Percentiles rank a stretch among this genome's conserved stretches.
These are phyloP conservation scores for Anseranas semipalmata DNA, from an alignment of 2,113 vertebrate genomes.

Conservation along the genomic window DNA sequence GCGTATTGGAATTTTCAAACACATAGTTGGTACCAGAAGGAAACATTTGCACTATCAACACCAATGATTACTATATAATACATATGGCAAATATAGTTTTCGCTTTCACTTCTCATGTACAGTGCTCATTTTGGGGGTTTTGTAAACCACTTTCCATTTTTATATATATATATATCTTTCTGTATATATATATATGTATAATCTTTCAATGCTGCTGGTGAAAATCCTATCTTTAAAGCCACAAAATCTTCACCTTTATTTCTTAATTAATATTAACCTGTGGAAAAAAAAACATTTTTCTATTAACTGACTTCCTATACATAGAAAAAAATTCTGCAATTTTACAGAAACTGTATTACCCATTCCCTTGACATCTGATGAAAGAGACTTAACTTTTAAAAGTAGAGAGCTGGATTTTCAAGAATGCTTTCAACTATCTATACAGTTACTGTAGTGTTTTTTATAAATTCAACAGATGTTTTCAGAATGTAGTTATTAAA, in stretches of 20 bases:
- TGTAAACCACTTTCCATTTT: slow-evolving; percentile 75
- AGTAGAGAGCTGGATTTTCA: slow-evolving; percentile 80
- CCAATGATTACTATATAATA: slow-evolving; percentile 82
- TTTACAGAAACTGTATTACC: slow-evolving; percentile 79
- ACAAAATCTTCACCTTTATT: slow-evolving; percentile 77
- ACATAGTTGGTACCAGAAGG: slow-evolving; percentile 79
- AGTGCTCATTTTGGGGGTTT: slow-evolving; percentile 71
- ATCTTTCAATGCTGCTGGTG: slow-evolving; percentile 76
- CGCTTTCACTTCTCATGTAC: slow-evolving; percentile 72
- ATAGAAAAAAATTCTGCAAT: slow-evolving; percentile 79
- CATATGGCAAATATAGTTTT: slow-evolving; percentile 80
- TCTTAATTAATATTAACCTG: slow-evolving; percentile 72
- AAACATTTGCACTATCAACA: slow-evolving; percentile 82
- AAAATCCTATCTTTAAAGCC: slow-evolving; percentile 75
- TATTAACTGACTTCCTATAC: slow-evolving; percentile 80
- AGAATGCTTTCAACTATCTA: slow-evolving; percentile 80
- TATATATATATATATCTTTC: slow-evolving; percentile 67
- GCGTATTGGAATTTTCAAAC: slow-evolving; percentile 77
- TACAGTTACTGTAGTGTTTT: slow-evolving; percentile 75
- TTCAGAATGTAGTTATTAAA: slow-evolving; percentile 81
- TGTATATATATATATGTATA: slow-evolving; percentile 73
- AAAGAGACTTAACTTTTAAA: slow-evolving; percentile 78
- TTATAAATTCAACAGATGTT: slow-evolving; percentile 81
- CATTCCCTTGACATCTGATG: slow-evolving; percentile 78
- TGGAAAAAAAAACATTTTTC: slow-evolving; percentile 68